Evolutionary conservation across 1,140 invertebrate genomes (phyloP).

Genomic region (Ostrea denselamellosa): DNA sequence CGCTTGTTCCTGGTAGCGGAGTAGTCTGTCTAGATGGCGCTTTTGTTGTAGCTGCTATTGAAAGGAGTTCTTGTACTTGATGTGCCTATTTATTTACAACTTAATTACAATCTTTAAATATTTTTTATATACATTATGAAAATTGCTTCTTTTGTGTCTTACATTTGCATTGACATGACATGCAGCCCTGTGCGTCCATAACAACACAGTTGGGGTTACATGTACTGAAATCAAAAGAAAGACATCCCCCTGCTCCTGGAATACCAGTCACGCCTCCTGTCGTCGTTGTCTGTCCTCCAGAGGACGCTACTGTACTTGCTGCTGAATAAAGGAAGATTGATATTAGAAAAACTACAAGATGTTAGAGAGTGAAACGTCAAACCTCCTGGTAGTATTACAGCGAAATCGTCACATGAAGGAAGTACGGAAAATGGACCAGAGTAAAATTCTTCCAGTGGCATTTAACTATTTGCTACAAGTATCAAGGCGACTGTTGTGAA

Average conservation of each 20-base stretch:
- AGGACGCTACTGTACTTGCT: too few relatives aligned
- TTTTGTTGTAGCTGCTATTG: background rate
- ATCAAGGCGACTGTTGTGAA: too few relatives aligned
- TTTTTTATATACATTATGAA: background rate
- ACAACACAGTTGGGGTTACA: conserved; percentile 41
- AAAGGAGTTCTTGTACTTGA: background rate
- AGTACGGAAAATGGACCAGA: too few relatives aligned
- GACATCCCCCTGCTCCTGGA: conserved; percentile 34
- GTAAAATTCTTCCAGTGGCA: too few relatives aligned
- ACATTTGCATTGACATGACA: conserved; percentile 1
- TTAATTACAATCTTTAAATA: background rate
- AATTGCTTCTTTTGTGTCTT: background rate
- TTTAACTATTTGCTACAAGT: too few relatives aligned
- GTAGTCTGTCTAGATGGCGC: background rate
- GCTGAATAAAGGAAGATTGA: too few relatives aligned
- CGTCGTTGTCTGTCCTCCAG: background rate
- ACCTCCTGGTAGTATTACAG: too few relatives aligned
- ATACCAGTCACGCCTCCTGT: background rate
- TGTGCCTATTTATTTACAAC: background rate
- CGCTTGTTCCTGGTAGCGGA: background rate
- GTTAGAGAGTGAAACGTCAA: too few relatives aligned
- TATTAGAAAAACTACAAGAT: too few relatives aligned
- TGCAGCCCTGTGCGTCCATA: background rate
- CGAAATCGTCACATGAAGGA: too few relatives aligned
- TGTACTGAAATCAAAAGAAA: conserved; percentile 26